Base-by-base conservation (phyloP, 2,797 vertebrate genomes). In the Cercopithecus diana region DNA sequence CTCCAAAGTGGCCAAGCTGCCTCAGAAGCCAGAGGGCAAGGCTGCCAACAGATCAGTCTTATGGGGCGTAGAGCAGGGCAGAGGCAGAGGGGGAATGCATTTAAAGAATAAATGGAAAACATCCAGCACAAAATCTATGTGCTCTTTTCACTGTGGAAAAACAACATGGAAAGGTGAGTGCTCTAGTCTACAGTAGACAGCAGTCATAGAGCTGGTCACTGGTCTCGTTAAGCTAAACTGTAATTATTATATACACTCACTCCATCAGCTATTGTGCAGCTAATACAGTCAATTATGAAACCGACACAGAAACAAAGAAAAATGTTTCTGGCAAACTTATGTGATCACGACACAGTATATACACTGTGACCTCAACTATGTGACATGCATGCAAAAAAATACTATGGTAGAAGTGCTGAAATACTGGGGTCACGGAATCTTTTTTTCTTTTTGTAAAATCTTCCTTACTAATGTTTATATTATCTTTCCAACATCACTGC, bases 401-500 rank as follows among this genome's bases (percentile, higher is more conserved):
- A 64, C 19, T 33, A 91, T 1, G 11, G 24, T 39, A 88, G 10
- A 90, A 33, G 22, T 0, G 7, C 0, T 17, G 26, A 30, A n/a
- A 61, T 13, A 58, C 10, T 13, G 2, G 20, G 86, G 26, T 36
- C 12, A 1, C 0, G 1, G 13, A 3, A 45, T 43, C 22, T 7
- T 72, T 61, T 55, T 41, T 28, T 15, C 28, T 48, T 92, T 75
- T 6, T 26, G 30, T 43, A 95, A 91, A 88, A 36, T 22, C 24
- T 26, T 26, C 70, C 61, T 77, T 15, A 45, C 17, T 80, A n/a
- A 36, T 11, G 24, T 73, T 58, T 3, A 0, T n/a, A 3, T 67
- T 87, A 28, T 45, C 36, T 75, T 82, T 19, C 57, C 48, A n/a
- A 30, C 7, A 19, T 45, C 52, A 30, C 10, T 45, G 75, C 36